Evolutionary conservation across 1,140 invertebrate genomes (phyloP).

Genomic region (Drosophila asahinai): DNA sequence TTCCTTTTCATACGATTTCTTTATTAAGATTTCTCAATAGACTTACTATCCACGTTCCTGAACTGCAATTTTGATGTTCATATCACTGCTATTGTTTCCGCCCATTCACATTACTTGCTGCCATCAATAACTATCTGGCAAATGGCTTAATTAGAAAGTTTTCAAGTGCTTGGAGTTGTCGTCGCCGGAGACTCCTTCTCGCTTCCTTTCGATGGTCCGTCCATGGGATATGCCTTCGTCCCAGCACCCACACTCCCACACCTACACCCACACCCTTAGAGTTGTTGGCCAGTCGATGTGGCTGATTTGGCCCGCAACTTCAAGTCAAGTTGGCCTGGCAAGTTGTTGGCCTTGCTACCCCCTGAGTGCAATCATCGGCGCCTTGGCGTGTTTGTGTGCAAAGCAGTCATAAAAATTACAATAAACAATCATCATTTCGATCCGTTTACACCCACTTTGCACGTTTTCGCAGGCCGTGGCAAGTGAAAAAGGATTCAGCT

Average conservation of each 20-base stretch:
- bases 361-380: constrained; percentile 72
- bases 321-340: constrained; percentile 9
- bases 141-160: constrained; percentile 79
- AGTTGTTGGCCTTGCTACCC: constrained; percentile 35
- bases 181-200: constrained; percentile 19
- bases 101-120: constrained; percentile 29
- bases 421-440: constrained; percentile 83
- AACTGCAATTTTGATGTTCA: constrained; percentile 11
- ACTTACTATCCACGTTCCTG: background rate
- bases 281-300: constrained; percentile 9
- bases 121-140: constrained; percentile 41
- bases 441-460: constrained; percentile 83
- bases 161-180: constrained; percentile 57
- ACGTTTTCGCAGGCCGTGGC: constrained; percentile 71
- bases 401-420: constrained; percentile 84
- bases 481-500: constrained; percentile 77
- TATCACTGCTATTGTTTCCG: constrained; percentile 18
- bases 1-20: background rate
- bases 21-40: background rate
- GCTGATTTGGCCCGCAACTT: constrained; percentile 16
- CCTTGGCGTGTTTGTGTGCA: constrained; percentile 81
- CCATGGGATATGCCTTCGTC: constrained; percentile 10
- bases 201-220: constrained; percentile 6
- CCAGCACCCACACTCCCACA: constrained; percentile 15
- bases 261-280: constrained; percentile 17